Evolutionary conservation across 2,113 vertebrate genomes (phyloP), one percentile per base, ranked within the genome.

Genomic region (Eptatretus burgeri): DNA sequence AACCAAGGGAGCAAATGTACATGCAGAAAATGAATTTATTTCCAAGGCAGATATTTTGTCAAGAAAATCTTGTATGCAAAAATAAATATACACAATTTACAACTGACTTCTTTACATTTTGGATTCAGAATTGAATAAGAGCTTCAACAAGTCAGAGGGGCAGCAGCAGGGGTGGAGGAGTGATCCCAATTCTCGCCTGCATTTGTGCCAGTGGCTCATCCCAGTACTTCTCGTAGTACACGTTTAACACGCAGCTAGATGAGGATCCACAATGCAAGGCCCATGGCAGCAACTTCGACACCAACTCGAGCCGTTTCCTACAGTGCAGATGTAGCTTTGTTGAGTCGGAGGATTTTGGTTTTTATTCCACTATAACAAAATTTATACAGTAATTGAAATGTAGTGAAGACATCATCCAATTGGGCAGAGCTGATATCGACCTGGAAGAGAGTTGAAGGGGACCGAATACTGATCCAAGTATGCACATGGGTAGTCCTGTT

Each of bases 401-500:
- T 41, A 41, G 27, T 41, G 27, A 5, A 41, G 27, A 41, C 7
- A 41, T 7, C 3, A 41, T 41, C 27, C 27, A 41, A 41, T 41
- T 7, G 27, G 27, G 27, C 27, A 7, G 27, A 41, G 27, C 27
- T 41, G 27, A 41, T 41, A 41, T 41, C 27, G 3, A 95, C 88
- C 74, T 79, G 69, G 75, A 0, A 1, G 74, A 84, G 49, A 98
- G 79, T 7, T 71, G 79, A 13, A 85, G 5, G 0, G 91, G 91
- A 27, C 91, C 89, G 0, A 96, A 75, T 2, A 69, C 69, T 1
- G 86, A 85, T 73, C 89, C 84, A 65, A 98, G 76, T 64, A 83
- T 66, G 62, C 91, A 98, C 91, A 98, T 96, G 69, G 91, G 91
- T 66, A 98, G 76, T 50, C 83, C 79, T 0, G 84, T 91, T 74